phyloP scores from a whole-genome alignment of 1,140 invertebrate genomes.

The Calliphora vicina region DNA sequence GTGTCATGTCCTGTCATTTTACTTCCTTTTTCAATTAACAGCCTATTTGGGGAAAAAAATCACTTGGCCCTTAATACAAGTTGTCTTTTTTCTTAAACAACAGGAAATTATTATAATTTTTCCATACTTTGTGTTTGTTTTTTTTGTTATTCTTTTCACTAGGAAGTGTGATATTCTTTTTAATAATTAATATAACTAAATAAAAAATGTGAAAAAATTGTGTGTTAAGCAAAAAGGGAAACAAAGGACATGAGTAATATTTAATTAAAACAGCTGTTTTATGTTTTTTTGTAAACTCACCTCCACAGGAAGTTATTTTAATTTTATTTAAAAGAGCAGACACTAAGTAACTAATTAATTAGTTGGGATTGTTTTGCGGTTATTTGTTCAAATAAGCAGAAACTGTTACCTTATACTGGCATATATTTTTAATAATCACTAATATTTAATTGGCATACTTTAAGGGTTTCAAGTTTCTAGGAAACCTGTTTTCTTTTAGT shows the following conservation, averaged over 20 bases:
- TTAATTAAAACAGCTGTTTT: background rate
- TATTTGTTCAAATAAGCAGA: too few relatives aligned
- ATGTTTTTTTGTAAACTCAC: too few relatives aligned
- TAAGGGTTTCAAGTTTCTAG: too few relatives aligned
- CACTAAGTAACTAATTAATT: too few relatives aligned
- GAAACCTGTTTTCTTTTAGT: too few relatives aligned
- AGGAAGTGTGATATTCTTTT: conserved; percentile 11
- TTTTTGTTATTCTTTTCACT: background rate
- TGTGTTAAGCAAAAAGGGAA: background rate
- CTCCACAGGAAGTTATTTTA: too few relatives aligned
- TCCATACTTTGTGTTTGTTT: background rate
- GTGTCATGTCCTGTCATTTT: conserved; percentile 21
- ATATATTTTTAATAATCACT: too few relatives aligned
- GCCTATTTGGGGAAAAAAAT: background rate
- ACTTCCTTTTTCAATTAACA: conserved; percentile 31
- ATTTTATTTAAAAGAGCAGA: too few relatives aligned
- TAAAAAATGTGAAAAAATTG: background rate
- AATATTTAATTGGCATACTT: too few relatives aligned
- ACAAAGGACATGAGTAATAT: background rate
- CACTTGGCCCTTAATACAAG: too few relatives aligned
- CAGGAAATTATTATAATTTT: conserved; percentile 34
- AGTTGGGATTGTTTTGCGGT: too few relatives aligned
- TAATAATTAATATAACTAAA: background rate
- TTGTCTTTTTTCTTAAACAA: background rate
- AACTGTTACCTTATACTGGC: too few relatives aligned